These are phyloP conservation scores for Pseudopleuronectes americanus DNA, from an alignment of 2,797 vertebrate species.

Conservation along the genomic window DNA sequence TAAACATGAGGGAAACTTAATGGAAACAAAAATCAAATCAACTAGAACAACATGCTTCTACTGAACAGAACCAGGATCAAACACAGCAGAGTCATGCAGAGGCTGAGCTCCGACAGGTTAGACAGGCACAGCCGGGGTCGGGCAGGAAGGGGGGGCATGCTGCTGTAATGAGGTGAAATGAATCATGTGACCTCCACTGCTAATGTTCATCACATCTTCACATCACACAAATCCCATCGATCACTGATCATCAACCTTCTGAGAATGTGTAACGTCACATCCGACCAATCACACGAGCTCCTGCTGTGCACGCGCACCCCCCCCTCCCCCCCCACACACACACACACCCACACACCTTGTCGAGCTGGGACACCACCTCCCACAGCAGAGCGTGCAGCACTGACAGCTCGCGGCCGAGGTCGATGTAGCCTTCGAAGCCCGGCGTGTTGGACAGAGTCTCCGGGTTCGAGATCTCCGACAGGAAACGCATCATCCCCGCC, in stretches of 20 bases:
- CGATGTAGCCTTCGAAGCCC: constrained; percentile 95
- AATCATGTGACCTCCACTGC: constrained; percentile 16
- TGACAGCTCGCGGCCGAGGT: constrained; percentile 94
- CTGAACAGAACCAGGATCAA: constrained; percentile 74
- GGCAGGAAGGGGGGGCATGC: constrained; percentile 29
- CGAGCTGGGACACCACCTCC: constrained; percentile 95
- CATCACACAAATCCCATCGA: not conserved
- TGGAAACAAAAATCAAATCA: constrained; percentile 77
- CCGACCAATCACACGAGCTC: no score
- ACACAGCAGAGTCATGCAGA: constrained; percentile 54
- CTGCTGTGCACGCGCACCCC: no score
- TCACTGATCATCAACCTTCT: not conserved
- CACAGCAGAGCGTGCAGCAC: constrained; percentile 93
- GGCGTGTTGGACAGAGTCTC: constrained; percentile 93
- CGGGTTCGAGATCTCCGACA: constrained; percentile 93
- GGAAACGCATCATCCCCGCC: constrained; percentile 96
- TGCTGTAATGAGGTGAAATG: constrained; percentile 47
- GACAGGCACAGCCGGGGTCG: not conserved
- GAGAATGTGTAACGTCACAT: no score
- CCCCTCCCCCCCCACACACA: not conserved
- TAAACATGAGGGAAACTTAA: constrained; percentile 91
- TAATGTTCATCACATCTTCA: constrained; percentile 4
- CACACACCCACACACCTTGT: constrained; percentile 84
- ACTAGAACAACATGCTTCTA: constrained; percentile 85
- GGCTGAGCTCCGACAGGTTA: constrained; percentile 12